Base-by-base conservation (phyloP, 1,140 invertebrate species). In the Eubasilissa regina region DNA sequence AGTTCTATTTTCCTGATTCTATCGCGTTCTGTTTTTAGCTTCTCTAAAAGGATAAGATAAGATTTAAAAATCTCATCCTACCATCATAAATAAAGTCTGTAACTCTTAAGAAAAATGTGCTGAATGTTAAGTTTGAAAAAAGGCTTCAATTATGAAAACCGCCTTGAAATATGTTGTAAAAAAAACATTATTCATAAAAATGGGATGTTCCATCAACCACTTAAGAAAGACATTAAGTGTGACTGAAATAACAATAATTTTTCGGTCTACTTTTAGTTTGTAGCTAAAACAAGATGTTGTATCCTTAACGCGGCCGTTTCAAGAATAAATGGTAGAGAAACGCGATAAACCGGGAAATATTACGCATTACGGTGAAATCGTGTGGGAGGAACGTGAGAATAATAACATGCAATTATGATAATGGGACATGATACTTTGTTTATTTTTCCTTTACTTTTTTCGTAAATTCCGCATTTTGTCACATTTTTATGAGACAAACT, bases 341-440 rank as follows among this genome's bases (percentile, higher is more conserved):
- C 66, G 80, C 80, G 78, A 81, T 81, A 81, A 81, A 81, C 70
- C 55, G 60, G 75, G 77, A 81, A 81, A 81, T 79, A 81, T 81
- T 81, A 79, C 77, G 80, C 77, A 76, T 81, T 81, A 81, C 76
- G 77, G 64, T 64, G 76, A 44, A 81, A 75, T 81, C 80, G 78
- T 81, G 76, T 70, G 77, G 77, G 73, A 56, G 70, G 58, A 75
- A 76, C 75, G 75, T 64, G 45, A 75, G 80, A 81, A 78, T 79
- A 81, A 79, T 78, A 79, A 75, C 77, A 53, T 73, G 72, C 77
- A 81, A 81, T 81, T 81, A 81, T 81, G 80, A 79, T 81, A 81
- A 81, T 81, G 77, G 76, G 25, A 66, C 53, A 35, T 53, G 47
- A 51, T 73, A 73, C 53, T 73, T 73, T 73, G 68, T 73, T 73